Evolutionary conservation across 2,797 vertebrate genomes (phyloP), one percentile per base, ranked within the genome.

Genomic region (Intellagama lesueurii): DNA sequence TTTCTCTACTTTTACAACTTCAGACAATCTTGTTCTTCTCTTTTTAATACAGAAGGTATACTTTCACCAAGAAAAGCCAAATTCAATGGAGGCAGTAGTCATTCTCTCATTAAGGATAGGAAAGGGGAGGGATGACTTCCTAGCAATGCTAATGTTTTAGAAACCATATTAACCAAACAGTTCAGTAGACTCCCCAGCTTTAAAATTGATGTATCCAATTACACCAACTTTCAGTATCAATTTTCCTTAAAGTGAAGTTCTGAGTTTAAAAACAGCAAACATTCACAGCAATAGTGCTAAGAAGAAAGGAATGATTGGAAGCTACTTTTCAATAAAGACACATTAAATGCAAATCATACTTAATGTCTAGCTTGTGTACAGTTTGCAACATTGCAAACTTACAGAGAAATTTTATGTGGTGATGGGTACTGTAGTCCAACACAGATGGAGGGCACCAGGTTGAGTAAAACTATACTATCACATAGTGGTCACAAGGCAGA

Each of bases 201-300:
- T 83, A 83, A 72, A 80, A 40, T 30, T 70, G 24, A 82, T 66
- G 89, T 81, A 87, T 90, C 88, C 95, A 95, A 94, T 96, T 95
- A 95, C 88, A 92, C 89, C 88, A 94, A 40, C 40, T 40, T 91
- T 94, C 91, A 94, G 85, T 86, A 88, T 90, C 83, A 91, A 91
- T 94, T 96, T 91, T 94, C 90, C 91, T 91, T 86, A 93, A 94
- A 92, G 92, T 92, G 92, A 89, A 89, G 87, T 72, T 69, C 14
- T 40, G 11, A 83, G 52, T 91, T 83, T 88, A 94, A 86, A 90
- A 83, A 92, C 28, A 35, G 81, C 92, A 75, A 92, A 93, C 92
- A 91, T 88, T 87, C 89, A 89, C 90, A 94, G 89, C 92, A 94
- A 92, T 91, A 94, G 91, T 70, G 81, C 35, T 91, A 94, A 96